Conservation (phyloP, 2,113 vertebrate genomes). For the Platysteira castanea region DNA sequence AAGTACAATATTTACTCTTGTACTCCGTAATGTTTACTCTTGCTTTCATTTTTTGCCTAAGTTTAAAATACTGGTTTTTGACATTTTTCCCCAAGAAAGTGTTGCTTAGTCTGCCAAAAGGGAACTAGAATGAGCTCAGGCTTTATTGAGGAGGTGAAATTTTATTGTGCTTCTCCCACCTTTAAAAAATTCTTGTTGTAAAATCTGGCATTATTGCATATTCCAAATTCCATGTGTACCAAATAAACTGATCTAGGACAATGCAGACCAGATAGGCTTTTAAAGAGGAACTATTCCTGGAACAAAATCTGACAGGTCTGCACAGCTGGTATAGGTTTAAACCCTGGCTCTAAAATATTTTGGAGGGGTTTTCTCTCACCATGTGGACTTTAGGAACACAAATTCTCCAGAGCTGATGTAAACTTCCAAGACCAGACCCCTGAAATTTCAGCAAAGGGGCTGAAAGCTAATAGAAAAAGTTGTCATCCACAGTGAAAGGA, state of each 20-base stretch:
- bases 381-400: neutral
- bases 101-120: neutral
- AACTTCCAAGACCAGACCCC: neutral
- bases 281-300: neutral
- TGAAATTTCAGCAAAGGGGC: neutral
- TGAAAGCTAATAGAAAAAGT: neutral
- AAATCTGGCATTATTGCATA: neutral
- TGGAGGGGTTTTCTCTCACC: neutral
- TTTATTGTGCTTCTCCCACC: neutral
- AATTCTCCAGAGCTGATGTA: neutral
- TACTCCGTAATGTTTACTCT: neutral
- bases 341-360: neutral
- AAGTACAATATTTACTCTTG: neutral
- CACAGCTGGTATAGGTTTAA: neutral
- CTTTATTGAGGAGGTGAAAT: neutral
- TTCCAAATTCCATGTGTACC: neutral
- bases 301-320: neutral
- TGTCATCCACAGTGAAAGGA: neutral
- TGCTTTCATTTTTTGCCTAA: neutral
- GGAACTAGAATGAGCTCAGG: neutral
- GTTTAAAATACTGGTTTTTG: conserved; percentile 3
- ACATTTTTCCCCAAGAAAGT: neutral
- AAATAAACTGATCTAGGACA: neutral
- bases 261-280: neutral
- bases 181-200: neutral